phyloP scores from a whole-genome alignment of 2,113 vertebrate genomes.

The Cynocephalus volans region DNA sequence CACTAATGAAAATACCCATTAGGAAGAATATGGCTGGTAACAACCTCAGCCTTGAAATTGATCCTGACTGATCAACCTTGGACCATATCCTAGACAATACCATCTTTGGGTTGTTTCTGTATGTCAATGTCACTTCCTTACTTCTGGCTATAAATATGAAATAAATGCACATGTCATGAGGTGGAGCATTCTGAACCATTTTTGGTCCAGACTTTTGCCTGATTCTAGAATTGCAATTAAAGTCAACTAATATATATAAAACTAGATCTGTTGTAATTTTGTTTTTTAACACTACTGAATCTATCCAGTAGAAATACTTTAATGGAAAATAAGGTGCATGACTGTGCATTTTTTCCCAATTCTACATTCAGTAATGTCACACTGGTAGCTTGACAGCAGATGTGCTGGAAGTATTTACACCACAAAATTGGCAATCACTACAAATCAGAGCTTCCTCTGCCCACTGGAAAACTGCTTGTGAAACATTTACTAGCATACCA shows the following conservation, averaged over 20 bases:
- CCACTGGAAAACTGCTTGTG: background rate
- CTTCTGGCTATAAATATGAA: too few relatives aligned
- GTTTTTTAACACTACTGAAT: background rate
- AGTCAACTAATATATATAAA: too few relatives aligned
- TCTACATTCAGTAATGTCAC: background rate
- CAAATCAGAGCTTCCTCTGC: background rate
- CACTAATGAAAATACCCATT: background rate
- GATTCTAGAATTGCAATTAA: too few relatives aligned
- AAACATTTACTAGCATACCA: background rate
- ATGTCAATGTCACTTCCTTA: too few relatives aligned
- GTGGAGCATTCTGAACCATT: too few relatives aligned
- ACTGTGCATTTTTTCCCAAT: background rate
- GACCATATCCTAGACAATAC: background rate
- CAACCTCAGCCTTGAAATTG: background rate
- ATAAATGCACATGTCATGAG: too few relatives aligned
- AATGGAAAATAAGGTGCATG: background rate
- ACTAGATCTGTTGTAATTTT: too few relatives aligned
- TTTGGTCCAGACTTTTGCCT: too few relatives aligned
- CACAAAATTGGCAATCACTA: background rate
- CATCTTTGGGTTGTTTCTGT: background rate
- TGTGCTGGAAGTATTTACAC: background rate
- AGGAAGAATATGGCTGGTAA: background rate
- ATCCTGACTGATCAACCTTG: background rate
- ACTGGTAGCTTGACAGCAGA: background rate
- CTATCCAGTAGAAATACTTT: background rate